Conservation (phyloP, 2,888 invertebrate genomes). For the Leucoma salicis region DNA sequence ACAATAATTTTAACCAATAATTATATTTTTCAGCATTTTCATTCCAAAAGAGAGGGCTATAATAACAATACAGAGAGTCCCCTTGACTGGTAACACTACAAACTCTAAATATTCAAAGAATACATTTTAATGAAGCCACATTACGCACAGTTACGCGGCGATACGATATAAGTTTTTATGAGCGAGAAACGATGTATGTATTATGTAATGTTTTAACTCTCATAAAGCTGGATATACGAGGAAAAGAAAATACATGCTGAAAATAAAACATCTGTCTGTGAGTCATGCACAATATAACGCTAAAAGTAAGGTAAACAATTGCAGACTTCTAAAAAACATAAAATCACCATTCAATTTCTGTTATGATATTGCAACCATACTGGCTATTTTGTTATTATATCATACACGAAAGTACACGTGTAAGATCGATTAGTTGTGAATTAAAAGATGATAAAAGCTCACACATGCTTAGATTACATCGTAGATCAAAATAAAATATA, state of each 20-base stretch:
- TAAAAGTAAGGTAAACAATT: constrained; percentile 60
- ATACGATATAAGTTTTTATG: constrained; percentile 43
- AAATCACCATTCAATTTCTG: constrained; percentile 33
- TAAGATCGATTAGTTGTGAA: too few relatives aligned
- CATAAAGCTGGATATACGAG: constrained; percentile 64
- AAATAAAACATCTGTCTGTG: constrained; percentile 70
- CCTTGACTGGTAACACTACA: too few relatives aligned
- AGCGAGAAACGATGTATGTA: constrained; percentile 50
- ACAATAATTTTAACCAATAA: too few relatives aligned
- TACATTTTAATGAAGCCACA: too few relatives aligned
- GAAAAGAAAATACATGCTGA: constrained; percentile 52
- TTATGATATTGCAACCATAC: constrained; percentile 31
- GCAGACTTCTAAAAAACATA: constrained; percentile 47
- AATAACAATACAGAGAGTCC: too few relatives aligned
- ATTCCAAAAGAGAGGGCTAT: too few relatives aligned
- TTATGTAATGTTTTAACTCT: constrained; percentile 64
- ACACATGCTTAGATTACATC: too few relatives aligned
- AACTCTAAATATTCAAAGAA: too few relatives aligned
- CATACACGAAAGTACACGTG: constrained; percentile 1
- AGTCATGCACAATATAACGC: constrained; percentile 61
- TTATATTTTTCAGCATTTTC: too few relatives aligned
- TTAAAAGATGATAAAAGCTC: too few relatives aligned
- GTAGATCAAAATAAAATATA: too few relatives aligned
- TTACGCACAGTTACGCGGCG: constrained; percentile 21
- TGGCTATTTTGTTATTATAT: constrained; percentile 7